Evolutionary conservation across 2,888 invertebrate species (phyloP), one percentile per base, ranked within the genome.

Genomic region (Leptopilina syphax): DNA sequence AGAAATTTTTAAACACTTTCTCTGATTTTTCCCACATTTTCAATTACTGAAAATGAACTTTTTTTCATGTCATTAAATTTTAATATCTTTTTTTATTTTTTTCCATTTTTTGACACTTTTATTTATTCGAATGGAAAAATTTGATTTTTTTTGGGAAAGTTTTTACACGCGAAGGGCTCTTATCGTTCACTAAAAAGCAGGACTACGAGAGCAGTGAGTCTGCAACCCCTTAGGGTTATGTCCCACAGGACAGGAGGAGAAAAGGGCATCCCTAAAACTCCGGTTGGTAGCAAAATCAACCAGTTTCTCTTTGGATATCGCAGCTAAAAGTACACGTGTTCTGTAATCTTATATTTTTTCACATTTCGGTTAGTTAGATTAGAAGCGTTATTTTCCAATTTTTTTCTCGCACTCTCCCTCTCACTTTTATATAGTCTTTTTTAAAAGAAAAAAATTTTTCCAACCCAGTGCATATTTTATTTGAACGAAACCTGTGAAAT

Each of bases 251-350:
- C 78, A 78, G 77, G 66, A 81, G 82, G 78, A 81, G 79, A 81
- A 82, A 82, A 77, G 84, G 78, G 83, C 83, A 82, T 85, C 85
- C 87, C 89, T 85, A 82, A 86, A 85, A 85, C 78, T 85, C 73
- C 84, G 81, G 78, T 80, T 80, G 84, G 82, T 78, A 77, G 85
- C 79, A 85, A 85, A 86, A 86, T 86, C 84, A 85, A 81, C 82
- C 89, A 89, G 89, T 89, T 85, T 77, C 84, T 81, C 86, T 84
- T 83, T 86, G 89, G 81, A 85, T 85, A 83, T 87, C 86, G 83
- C 12, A 50, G 66, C 81, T 83, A 86, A 44, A 85, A 86, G 86
- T 88, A 85, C 86, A 87, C 88, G 85, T 78, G 82, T 81, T 82
- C 79, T 44, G 10, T 79, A 57, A 44, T 77, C 24, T 13, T n/a